Evolutionary conservation across 2,113 vertebrate genomes (phyloP), one percentile per base, ranked within the genome.

Genomic region (Rhagologus leucostigma): DNA sequence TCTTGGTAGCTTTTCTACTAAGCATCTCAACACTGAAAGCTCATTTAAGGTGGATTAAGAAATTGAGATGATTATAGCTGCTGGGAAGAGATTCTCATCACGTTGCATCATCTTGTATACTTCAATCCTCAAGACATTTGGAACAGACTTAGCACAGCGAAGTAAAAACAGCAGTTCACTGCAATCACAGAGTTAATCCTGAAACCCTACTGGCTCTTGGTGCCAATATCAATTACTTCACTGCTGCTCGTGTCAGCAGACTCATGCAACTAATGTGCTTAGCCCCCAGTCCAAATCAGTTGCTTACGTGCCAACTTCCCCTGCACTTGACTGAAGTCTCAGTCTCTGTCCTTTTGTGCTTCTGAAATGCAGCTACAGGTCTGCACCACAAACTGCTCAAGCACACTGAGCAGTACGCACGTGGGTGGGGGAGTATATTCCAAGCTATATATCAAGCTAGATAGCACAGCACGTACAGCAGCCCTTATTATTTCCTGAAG

Each of bases 211-310:
- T 10, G 29, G 71, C 64, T 68, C 75, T 74, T n/a, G 30, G 47
- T 92, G 88, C 84, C 57, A 92, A 18, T 77, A 95, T 69, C 82
- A 93, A 84, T 93, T 91, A 88, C 39, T 84, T 89, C 41, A 71
- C 49, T 62, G 68, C 73, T 64, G 56, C 86, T 94, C 16, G 4
- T 71, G 94, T 90, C 79, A 81, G 79, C 60, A 90, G 67, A 84
- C 47, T 78, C 88, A 90, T 84, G 42, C 80, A 92, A 35, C 53
- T 87, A 74, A 84, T 76, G 30, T 71, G 53, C 84, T 95, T 84
- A 94, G 80, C 49, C 56, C 39, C 21, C 15, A 89, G 49, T 46
- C 16, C 37, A 60, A 49, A 92, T 69, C 41, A 70, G 44, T 23
- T 4, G 1, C 63, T 65, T 55, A 79, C 71, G 92, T 44, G 60